Evolutionary conservation across 1,140 invertebrate genomes (phyloP).

Genomic region (Leptopilina clavipes): DNA sequence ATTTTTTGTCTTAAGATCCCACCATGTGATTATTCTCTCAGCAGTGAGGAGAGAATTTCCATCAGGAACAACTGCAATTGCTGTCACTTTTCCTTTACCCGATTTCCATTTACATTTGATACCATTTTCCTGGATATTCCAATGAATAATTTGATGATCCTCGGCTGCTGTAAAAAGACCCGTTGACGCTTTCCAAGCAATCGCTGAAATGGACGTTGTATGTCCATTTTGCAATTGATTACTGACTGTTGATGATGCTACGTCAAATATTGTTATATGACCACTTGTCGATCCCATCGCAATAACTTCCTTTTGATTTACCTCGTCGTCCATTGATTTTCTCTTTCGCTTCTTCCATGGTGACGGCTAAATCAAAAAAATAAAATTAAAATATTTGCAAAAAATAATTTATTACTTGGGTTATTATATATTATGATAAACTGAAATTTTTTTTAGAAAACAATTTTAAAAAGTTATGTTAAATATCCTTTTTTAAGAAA

Average conservation of each 20-base stretch:
- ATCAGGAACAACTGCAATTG: conserved; percentile 79
- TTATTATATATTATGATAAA: not conserved
- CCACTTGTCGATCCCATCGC: conserved; percentile 76
- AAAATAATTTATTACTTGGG: conserved; percentile 7
- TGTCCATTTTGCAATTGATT: conserved; percentile 75
- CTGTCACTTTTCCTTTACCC: conserved; percentile 80
- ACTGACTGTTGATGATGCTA: conserved; percentile 69
- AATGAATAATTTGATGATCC: conserved; percentile 74
- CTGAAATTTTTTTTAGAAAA: too few relatives aligned
- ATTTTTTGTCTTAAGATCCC: conserved; percentile 78
- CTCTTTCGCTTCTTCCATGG: conserved; percentile 72
- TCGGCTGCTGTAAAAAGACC: conserved; percentile 76
- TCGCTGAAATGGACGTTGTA: conserved; percentile 72
- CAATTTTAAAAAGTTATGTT: too few relatives aligned
- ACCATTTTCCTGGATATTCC: conserved; percentile 74
- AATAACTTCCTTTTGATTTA: conserved; percentile 67
- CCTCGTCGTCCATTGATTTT: conserved; percentile 67
- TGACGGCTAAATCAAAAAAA: conserved; percentile 50
- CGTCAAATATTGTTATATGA: conserved; percentile 74
- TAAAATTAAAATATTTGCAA: conserved; percentile 14
- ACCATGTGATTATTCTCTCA: conserved; percentile 80
- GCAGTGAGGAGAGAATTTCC: conserved; percentile 80
- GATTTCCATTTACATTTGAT: conserved; percentile 78
- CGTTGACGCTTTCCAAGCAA: conserved; percentile 72
- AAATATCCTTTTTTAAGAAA: too few relatives aligned